Conservation (phyloP, 2,797 vertebrate genomes). For the Cryptoblepharus egeriae region DNA sequence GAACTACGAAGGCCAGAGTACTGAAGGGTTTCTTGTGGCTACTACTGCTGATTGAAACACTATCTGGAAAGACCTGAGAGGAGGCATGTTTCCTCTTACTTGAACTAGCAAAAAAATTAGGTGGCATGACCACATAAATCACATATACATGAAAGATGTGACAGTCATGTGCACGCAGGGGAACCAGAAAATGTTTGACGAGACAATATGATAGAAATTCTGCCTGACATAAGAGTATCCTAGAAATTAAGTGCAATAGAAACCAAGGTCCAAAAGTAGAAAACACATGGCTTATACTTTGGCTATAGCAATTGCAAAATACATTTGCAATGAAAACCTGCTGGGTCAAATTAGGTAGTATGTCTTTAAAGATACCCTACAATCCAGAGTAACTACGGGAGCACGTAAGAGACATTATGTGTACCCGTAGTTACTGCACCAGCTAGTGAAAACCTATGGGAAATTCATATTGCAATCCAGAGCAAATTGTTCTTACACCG, state of each 20-base stretch:
- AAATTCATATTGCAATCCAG: no score
- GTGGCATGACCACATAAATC: background rate
- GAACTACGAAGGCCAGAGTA: no score
- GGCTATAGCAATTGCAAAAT: constrained; percentile 20
- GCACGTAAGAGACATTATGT: no score
- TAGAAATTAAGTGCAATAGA: background rate
- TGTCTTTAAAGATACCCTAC: constrained; percentile 48
- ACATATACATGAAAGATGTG: background rate
- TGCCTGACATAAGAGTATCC: background rate
- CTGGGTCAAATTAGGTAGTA: constrained; percentile 47
- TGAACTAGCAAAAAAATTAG: background rate
- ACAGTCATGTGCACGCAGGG: background rate
- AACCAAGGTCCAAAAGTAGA: background rate
- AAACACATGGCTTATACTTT: background rate
- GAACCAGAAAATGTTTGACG: background rate
- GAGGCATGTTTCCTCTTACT: background rate
- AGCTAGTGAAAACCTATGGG: no score
- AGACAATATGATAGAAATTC: background rate
- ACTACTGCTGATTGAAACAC: background rate
- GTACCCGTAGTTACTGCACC: no score
- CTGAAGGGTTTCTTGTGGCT: background rate
- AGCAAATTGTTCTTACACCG: no score
- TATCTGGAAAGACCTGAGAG: background rate
- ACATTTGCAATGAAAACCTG: constrained; percentile 1
- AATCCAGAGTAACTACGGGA: no score